phyloP scores from a whole-genome alignment of 2,113 vertebrate species.

The Pedetes capensis region DNA sequence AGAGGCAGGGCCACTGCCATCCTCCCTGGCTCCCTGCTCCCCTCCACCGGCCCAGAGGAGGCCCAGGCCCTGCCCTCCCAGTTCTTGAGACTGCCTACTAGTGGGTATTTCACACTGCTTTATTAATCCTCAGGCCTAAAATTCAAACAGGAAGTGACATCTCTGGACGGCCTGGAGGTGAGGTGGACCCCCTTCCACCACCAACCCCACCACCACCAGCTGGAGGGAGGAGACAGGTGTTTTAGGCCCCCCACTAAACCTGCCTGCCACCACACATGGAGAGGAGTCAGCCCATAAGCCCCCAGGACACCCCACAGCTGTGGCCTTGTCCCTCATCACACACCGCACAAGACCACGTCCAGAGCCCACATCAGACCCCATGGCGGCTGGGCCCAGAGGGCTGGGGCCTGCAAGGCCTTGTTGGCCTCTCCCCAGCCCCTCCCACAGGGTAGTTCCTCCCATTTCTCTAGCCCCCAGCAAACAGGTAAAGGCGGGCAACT shows the following conservation, averaged over 20 bases:
- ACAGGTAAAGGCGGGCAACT: too few relatives aligned
- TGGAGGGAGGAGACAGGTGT: not conserved
- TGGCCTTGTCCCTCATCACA: not conserved
- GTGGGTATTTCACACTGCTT: not conserved
- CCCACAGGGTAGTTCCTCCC: not conserved
- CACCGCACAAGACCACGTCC: not conserved
- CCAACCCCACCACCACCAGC: too few relatives aligned
- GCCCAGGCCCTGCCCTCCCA: not conserved
- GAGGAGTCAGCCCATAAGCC: not conserved
- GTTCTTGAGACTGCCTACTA: not conserved
- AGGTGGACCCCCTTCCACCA: not conserved
- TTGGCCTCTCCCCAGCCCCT: not conserved
- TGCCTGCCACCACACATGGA: accelerated
- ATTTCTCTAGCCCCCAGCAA: too few relatives aligned
- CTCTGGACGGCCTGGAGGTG: not conserved
- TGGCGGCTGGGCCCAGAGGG: not conserved
- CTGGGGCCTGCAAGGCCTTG: not conserved
- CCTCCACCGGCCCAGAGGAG: not conserved
- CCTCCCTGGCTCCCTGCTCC: not conserved
- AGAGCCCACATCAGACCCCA: not conserved
- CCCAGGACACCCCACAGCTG: not conserved
- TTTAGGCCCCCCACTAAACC: not conserved
- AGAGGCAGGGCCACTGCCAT: too few relatives aligned
- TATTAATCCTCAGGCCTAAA: not conserved
- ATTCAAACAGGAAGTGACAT: not conserved